Evolutionary conservation across 2,113 vertebrate genomes (phyloP), one percentile per base, ranked within the genome.

Genomic region (Triplophysa siluroides): DNA sequence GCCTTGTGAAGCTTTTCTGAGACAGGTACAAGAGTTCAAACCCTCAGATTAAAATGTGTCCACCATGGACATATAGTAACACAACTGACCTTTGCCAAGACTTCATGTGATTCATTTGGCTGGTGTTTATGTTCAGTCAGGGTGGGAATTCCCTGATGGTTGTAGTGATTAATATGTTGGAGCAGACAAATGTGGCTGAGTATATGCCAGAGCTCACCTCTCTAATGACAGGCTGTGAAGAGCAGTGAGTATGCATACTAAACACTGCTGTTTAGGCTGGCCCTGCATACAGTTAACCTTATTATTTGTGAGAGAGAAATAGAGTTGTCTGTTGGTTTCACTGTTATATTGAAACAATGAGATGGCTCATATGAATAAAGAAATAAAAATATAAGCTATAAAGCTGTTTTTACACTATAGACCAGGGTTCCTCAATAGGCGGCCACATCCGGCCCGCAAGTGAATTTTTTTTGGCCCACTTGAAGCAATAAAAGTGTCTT

Each of bases 221-320:
- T 61, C 79, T 81, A 82, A 81, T 84, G 77, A 64, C 67, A 78
- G 70, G 43, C 81, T 75, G 65, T 85, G 74, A 80, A 75, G 81
- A 78, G 73, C 70, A 81, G 77, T 85, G 85, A 70, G 29, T 76
- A 77, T 86, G 86, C 86, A 90, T 85, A 86, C 78, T 83, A 85
- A 88, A 76, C 26, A 78, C 69, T 54, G 52, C 60, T 12, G 21
- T 71, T 33, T 73, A 60, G 76, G 73, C 69, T 69, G 70, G 81
- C 67, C 56, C 72, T 78, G 82, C 76, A 88, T 68, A 64, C 29
- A 61, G 41, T 80, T 74, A 74, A 73, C 78, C 84, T 86, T 84
- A 62, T 33, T 83, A 79, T 43, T 56, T 66, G 63, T 71, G 47
- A 72, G n/a, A 29, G 26, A 45, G 69, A 13, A 43, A 16, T 43